phyloP scores from a whole-genome alignment of 2,888 invertebrate genomes.

The Drosophila testacea region DNA sequence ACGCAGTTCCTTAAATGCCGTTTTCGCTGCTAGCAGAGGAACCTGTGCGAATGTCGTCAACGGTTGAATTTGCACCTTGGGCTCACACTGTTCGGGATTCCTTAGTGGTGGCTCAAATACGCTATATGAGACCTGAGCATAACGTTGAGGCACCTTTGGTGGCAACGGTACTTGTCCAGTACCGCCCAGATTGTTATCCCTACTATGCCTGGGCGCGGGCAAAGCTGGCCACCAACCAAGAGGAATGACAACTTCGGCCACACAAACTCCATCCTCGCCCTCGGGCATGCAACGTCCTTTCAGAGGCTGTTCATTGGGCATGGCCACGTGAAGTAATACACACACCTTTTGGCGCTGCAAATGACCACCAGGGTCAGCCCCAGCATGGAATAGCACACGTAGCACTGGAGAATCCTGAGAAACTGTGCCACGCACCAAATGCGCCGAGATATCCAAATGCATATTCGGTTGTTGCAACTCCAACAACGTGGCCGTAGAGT shows the following conservation, averaged over 20 bases:
- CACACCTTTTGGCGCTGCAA: conserved; percentile 92
- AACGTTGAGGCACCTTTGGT: conserved; percentile 89
- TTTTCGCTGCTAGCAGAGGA: conserved; percentile 91
- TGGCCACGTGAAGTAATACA: conserved; percentile 91
- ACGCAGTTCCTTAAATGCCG: conserved; percentile 93
- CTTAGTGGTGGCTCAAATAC: conserved; percentile 92
- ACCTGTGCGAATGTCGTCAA: conserved; percentile 88
- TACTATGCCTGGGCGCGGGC: conserved; percentile 86
- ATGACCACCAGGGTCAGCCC: conserved; percentile 92
- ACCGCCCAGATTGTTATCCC: conserved; percentile 42
- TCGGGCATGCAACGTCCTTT: conserved; percentile 97
- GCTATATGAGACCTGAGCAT: conserved; percentile 93
- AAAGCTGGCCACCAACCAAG: conserved; percentile 96
- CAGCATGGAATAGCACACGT: conserved; percentile 96
- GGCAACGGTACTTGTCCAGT: conserved; percentile 56
- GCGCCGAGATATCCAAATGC: conserved; percentile 96
- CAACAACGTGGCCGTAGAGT: conserved; percentile 87
- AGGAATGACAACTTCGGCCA: conserved; percentile 95
- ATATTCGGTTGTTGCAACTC: conserved; percentile 89
- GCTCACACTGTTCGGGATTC: conserved; percentile 90
- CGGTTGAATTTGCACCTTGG: conserved; percentile 90
- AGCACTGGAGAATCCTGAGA: conserved; percentile 96
- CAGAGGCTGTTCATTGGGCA: conserved; percentile 88
- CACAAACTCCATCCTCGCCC: conserved; percentile 96
- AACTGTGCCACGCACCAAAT: conserved; percentile 94